phyloP scores from a whole-genome alignment of 2,797 vertebrate species.

The Chaetodon trifasciatus region DNA sequence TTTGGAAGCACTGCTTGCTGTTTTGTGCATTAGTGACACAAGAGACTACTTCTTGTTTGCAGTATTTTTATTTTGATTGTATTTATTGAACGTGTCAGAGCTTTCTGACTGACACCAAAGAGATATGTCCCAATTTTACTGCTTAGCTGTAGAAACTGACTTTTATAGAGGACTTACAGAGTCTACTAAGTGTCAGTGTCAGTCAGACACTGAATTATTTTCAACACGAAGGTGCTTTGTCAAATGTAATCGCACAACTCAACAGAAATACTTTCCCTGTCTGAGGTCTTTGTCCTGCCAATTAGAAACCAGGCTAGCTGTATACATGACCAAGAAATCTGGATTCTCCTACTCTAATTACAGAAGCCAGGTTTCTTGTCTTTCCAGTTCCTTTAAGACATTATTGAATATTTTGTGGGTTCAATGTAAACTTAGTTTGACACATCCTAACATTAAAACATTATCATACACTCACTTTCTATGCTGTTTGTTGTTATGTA shows the following conservation, averaged over 20 bases:
- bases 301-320: neutral
- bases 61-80: too few species aligned
- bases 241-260: neutral
- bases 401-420: too few species aligned
- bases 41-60: neutral
- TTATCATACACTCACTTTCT: too few species aligned
- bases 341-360: neutral
- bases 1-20: neutral
- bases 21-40: neutral
- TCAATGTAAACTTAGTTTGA: too few species aligned
- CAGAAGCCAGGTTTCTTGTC: neutral
- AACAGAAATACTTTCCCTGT: neutral
- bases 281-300: neutral
- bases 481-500: too few species aligned
- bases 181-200: neutral
- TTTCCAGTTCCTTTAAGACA: too few species aligned
- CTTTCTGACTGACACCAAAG: neutral
- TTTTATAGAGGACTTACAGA: neutral
- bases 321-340: too few species aligned
- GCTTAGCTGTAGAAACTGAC: neutral
- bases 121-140: neutral
- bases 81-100: neutral
- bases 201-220: neutral
- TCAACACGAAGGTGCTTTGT: neutral
- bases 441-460: too few species aligned